phyloP scores from a whole-genome alignment of 2,888 invertebrate species.

The Pecten maximus region DNA sequence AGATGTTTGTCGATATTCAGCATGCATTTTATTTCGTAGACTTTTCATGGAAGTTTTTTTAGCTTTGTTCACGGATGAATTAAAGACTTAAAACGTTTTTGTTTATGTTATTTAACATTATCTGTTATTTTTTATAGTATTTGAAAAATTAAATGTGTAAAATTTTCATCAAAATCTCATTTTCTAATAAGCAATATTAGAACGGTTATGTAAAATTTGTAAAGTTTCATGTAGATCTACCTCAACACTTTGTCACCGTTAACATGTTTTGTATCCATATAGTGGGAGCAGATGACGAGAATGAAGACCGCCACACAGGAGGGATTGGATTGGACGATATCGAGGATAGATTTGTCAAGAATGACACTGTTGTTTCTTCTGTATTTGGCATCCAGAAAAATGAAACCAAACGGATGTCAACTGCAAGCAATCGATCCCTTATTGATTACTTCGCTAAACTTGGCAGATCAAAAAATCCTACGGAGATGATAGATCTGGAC shows the following conservation, averaged over 20 bases:
- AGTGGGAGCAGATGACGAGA: slow-evolving; percentile 44
- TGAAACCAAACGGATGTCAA: slow-evolving; percentile 55
- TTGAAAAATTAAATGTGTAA: background rate
- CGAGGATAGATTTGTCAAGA: slow-evolving; percentile 61
- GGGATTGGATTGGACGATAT: slow-evolving; percentile 70
- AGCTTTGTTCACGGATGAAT: background rate
- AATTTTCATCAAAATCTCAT: too few species aligned
- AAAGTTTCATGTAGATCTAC: background rate
- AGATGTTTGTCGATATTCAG: background rate
- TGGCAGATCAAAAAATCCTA: slow-evolving; percentile 68
- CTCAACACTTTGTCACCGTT: background rate
- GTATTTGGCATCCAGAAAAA: slow-evolving; percentile 22
- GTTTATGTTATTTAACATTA: background rate
- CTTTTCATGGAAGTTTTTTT: background rate
- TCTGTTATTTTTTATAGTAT: background rate
- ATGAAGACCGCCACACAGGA: slow-evolving; percentile 53
- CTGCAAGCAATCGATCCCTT: slow-evolving; percentile 73
- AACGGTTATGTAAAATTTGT: background rate
- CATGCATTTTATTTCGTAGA: background rate
- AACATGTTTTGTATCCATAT: background rate
- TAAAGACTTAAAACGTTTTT: background rate
- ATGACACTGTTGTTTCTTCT: slow-evolving; percentile 46
- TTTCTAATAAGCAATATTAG: too few species aligned
- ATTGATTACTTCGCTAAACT: slow-evolving; percentile 79
- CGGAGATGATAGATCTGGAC: slow-evolving; percentile 76